These are phyloP conservation scores for Cotesia congregata DNA, from an alignment of 2,888 invertebrate species.

Conservation along the genomic window DNA sequence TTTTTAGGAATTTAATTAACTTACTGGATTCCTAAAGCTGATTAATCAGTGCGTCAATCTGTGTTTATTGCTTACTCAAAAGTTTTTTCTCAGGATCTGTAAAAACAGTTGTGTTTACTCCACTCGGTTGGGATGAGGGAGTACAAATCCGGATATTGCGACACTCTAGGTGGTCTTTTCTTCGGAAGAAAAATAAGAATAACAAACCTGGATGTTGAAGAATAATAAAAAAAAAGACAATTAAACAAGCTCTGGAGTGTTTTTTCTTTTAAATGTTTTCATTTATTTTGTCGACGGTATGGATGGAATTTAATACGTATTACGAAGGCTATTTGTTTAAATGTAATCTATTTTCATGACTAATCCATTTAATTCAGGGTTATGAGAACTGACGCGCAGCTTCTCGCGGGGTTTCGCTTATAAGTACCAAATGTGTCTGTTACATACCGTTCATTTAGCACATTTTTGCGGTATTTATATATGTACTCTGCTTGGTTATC, in stretches of 20 bases:
- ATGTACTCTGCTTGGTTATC: no score
- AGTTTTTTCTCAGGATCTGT: no score
- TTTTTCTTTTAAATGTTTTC: neutral
- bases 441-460: neutral
- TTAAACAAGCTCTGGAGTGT: conserved; percentile 16
- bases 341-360: conserved; percentile 49
- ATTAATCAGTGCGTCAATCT: neutral
- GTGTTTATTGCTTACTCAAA: no score
- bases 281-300: neutral
- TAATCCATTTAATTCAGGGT: conserved; percentile 60
- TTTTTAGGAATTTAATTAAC: neutral
- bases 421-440: neutral
- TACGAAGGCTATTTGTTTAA: conserved; percentile 46
- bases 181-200: neutral
- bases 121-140: neutral
- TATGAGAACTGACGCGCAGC: conserved; percentile 53
- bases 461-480: no score
- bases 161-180: conserved; percentile 29
- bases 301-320: conserved; percentile 41
- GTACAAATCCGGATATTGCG: conserved; percentile 32
- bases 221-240: conserved; percentile 9
- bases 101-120: no score
- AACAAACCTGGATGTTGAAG: neutral
- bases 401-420: neutral
- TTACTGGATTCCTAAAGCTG: neutral